Conservation (phyloP, 2,888 invertebrate species). For the Macroteleia sp. region DNA sequence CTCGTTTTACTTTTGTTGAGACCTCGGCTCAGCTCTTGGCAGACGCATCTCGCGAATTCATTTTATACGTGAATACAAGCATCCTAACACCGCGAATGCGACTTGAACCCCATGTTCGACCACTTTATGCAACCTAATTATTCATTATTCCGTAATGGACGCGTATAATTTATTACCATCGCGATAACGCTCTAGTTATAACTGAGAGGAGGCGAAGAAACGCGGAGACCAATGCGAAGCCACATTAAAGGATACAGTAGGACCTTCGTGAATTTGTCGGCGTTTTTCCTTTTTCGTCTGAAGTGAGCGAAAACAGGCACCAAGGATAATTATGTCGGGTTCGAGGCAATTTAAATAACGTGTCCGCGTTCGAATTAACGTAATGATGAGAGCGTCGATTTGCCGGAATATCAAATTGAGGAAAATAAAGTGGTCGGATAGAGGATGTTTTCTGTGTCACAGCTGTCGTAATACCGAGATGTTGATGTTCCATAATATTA, state of each 20-base stretch:
- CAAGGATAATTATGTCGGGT: constrained; percentile 28
- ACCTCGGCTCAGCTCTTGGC: constrained; percentile 42
- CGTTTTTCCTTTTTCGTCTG: constrained; percentile 11
- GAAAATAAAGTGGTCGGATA: constrained; percentile 3
- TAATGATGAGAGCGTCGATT: constrained; percentile 36
- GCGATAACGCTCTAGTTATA: constrained; percentile 24
- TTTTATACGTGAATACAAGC: constrained; percentile 15
- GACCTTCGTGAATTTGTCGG: constrained; percentile 21
- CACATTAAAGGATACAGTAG: constrained; percentile 29
- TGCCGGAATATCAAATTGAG: constrained; percentile 1
- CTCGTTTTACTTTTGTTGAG: constrained; percentile 67
- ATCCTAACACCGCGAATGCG: constrained; percentile 14
- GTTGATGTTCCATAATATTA: constrained; percentile 13
- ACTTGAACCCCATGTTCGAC: not conserved
- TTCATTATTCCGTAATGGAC: constrained; percentile 39
- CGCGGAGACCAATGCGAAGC: constrained; percentile 6
- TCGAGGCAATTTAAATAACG: constrained; percentile 44
- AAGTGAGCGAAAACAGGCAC: constrained; percentile 8
- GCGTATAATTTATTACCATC: constrained; percentile 46
- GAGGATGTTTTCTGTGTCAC: constrained; percentile 24
- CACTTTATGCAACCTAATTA: constrained; percentile 17
- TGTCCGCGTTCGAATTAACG: constrained; percentile 50
- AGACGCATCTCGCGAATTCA: constrained; percentile 35
- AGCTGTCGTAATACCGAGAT: constrained; percentile 26
- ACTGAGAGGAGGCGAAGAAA: constrained; percentile 1